These are phyloP conservation scores for Gymnoscopelus braueri DNA, from an alignment of 2,797 vertebrate species.

Conservation along the genomic window DNA sequence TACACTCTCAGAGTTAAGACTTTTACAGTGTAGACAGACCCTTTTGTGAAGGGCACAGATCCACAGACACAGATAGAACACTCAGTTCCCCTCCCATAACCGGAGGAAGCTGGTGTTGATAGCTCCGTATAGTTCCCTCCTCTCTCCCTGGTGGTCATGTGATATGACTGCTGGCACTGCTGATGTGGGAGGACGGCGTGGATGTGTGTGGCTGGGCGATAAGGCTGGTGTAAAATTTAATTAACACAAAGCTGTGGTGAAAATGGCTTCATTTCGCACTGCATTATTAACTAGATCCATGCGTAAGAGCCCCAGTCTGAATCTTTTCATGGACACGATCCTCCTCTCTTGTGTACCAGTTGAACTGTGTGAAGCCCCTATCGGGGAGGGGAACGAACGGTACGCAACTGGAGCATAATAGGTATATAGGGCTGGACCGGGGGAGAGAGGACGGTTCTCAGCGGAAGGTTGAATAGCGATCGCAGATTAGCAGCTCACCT, in stretches of 20 bases:
- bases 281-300: constrained; percentile 70
- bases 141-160: constrained; percentile 67
- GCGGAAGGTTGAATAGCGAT: constrained; percentile 65
- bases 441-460: constrained; percentile 30
- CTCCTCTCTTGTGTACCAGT: too few relatives aligned
- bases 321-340: constrained; percentile 23
- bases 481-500: constrained; percentile 74
- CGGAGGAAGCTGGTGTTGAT: constrained; percentile 67
- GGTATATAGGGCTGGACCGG: too few relatives aligned
- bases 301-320: constrained; percentile 49
- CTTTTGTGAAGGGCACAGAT: constrained; percentile 38
- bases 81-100: constrained; percentile 55
- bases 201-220: constrained; percentile 82
- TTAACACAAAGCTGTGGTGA: constrained; percentile 82
- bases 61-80: constrained; percentile 34
- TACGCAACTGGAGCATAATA: too few relatives aligned
- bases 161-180: constrained; percentile 68
- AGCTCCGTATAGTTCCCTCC: constrained; percentile 47
- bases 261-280: constrained; percentile 80
- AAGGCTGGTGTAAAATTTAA: constrained; percentile 87
- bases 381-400: too few relatives aligned
- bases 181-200: constrained; percentile 74
- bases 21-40: too few relatives aligned
- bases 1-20: too few relatives aligned
- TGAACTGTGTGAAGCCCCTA: too few relatives aligned